These are phyloP conservation scores for Dusona sp. DNA, from an alignment of 2,888 invertebrate species.

Conservation along the genomic window DNA sequence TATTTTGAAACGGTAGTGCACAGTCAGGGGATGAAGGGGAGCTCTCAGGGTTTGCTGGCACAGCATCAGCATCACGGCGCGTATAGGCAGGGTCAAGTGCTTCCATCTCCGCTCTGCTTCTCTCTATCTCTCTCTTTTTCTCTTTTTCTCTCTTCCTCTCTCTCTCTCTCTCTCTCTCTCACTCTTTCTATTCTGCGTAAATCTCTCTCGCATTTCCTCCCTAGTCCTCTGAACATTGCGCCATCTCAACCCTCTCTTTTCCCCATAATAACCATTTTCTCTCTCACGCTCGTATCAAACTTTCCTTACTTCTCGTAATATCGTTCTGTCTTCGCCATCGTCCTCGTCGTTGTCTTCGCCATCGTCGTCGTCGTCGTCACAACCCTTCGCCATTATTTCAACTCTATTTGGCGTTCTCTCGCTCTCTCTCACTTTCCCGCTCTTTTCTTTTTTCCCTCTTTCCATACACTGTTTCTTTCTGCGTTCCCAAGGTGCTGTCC, in stretches of 20 bases:
- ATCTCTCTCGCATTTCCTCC: slow-evolving; percentile 58
- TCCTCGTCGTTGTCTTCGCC: slow-evolving; percentile 7
- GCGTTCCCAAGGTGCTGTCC: not conserved
- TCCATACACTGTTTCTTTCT: not conserved
- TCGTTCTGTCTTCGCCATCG: slow-evolving; percentile 47
- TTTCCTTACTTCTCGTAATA: slow-evolving; percentile 61
- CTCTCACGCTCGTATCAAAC: slow-evolving; percentile 47
- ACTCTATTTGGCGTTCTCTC: not conserved
- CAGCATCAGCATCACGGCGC: slow-evolving; percentile 77
- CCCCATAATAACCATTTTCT: slow-evolving; percentile 65
- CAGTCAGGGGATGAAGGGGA: slow-evolving; percentile 41
- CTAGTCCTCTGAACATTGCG: slow-evolving; percentile 48
- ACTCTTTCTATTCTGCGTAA: slow-evolving; percentile 30
- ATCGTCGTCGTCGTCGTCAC: slow-evolving; percentile 51
- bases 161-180: slow-evolving; percentile 22
- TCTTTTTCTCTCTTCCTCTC: slow-evolving; percentile 29
- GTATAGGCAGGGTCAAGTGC: slow-evolving; percentile 81
- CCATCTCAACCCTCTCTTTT: slow-evolving; percentile 55
- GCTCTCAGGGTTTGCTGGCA: slow-evolving; percentile 76
- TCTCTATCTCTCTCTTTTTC: slow-evolving; percentile 25
- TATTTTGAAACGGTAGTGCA: slow-evolving; percentile 27
- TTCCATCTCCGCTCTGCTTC: slow-evolving; percentile 66
- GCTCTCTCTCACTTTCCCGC: not conserved
- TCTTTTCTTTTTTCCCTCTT: not conserved
- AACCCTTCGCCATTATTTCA: slow-evolving; percentile 40